Evolutionary conservation across 2,797 vertebrate species (phyloP).

Genomic region (Gadopsis marmoratus): DNA sequence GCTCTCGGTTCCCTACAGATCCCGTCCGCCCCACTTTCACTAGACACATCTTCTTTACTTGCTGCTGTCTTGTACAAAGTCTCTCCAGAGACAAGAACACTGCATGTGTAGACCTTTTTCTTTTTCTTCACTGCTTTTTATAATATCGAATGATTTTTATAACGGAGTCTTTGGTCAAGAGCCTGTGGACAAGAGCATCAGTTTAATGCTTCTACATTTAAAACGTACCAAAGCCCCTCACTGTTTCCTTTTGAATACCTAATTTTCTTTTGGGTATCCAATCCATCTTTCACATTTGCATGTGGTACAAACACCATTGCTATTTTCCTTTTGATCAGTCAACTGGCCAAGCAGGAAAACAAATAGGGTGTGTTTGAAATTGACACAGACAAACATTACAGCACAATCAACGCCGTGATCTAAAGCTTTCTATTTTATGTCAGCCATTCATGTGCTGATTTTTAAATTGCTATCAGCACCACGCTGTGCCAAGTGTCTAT

Average conservation of each 20-base stretch:
- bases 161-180: not conserved
- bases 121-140: not conserved
- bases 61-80: not conserved
- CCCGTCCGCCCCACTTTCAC: not conserved
- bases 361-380: slow-evolving; percentile 55
- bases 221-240: not conserved
- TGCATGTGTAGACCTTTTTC: not conserved
- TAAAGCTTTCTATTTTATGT: slow-evolving; percentile 65
- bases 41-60: not conserved
- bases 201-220: slow-evolving; percentile 11
- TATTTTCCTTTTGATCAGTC: slow-evolving; percentile 48
- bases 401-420: slow-evolving; percentile 61
- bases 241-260: slow-evolving; percentile 14
- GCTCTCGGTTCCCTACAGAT: not conserved
- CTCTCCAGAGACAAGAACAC: not conserved
- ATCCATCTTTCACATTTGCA: slow-evolving; percentile 29
- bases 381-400: slow-evolving; percentile 60
- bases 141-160: not conserved
- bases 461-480: slow-evolving; percentile 65
- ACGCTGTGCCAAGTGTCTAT: slow-evolving; percentile 70
- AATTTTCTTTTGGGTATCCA: slow-evolving; percentile 1
- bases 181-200: slow-evolving; percentile 1
- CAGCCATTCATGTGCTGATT: slow-evolving; percentile 66
- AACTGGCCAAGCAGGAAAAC: slow-evolving; percentile 36
- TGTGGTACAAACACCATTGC: slow-evolving; percentile 34